A percentile compares a stretch with the other conserved stretches of the same genome.
Evolutionary conservation across 35 echinoderm and acorn worm genomes (phyloP).

Genomic region (Ophiothrix spiculata): DNA sequence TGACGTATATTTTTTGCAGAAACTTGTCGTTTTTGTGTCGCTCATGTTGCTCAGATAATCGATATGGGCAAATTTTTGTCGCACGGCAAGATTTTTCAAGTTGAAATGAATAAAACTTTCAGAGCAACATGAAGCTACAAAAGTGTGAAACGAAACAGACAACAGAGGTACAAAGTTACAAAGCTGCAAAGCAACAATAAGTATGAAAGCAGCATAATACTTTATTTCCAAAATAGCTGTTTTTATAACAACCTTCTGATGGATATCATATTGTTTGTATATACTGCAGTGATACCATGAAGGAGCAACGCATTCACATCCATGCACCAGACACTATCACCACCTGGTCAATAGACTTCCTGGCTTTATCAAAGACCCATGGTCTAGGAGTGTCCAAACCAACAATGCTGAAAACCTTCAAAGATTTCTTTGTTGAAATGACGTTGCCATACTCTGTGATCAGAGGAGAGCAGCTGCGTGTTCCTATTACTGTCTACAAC

Average conservation of each 20-base stretch:
- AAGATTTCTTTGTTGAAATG: conserved; percentile 85
- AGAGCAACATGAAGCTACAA: no score
- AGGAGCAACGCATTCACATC: conserved; percentile 61
- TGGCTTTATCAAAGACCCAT: conserved; percentile 61
- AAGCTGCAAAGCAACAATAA: no score
- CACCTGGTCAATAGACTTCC: conserved; percentile 69
- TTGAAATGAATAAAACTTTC: no score
- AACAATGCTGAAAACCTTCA: conserved; percentile 56
- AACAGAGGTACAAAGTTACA: no score
- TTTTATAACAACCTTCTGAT: not conserved
- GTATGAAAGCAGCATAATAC: no score
- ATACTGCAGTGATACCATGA: conserved; percentile 57
- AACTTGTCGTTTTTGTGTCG: no score
- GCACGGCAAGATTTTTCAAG: no score
- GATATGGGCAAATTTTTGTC: no score
- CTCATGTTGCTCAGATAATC: no score
- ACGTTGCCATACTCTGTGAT: conserved; percentile 91
- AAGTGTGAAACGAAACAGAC: no score
- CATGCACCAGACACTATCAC: conserved; percentile 86
- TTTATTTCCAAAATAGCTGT: no score
- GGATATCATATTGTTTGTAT: not conserved
- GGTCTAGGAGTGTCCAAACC: conserved; percentile 73
- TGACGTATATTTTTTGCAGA: no score
- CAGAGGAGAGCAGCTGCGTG: conserved; percentile 75
- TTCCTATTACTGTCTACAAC: conserved; percentile 79